Conservation (phyloP, 2,797 vertebrate species). For the Myioborus melanocephalus region DNA sequence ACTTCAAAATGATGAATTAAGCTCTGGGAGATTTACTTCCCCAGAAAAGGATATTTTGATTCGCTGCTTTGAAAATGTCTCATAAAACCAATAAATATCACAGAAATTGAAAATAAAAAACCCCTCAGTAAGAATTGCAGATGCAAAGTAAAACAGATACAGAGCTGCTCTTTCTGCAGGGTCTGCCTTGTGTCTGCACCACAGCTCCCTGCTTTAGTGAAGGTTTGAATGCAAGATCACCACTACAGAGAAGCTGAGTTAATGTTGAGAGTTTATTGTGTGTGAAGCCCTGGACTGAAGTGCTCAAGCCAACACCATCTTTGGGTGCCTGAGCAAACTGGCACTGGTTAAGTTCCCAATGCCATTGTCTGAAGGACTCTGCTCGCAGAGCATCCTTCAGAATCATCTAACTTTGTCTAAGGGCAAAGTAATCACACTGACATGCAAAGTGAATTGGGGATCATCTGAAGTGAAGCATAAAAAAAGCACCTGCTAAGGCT, state of each 20-base stretch:
- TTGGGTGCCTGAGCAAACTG: not conserved
- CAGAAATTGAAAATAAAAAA: constrained; percentile 15
- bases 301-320: not conserved
- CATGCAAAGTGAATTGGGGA: not conserved
- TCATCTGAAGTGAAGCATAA: not conserved
- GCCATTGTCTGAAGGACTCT: not conserved
- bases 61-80: not conserved
- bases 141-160: not conserved
- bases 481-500: not conserved
- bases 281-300: not conserved
- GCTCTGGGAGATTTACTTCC: constrained; percentile 51
- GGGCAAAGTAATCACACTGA: not conserved
- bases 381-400: not conserved
- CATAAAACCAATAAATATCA: constrained; percentile 33
- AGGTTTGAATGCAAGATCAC: not conserved
- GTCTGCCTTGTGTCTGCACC: not conserved
- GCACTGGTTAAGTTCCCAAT: not conserved
- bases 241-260: not conserved
- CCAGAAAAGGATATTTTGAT: constrained; percentile 35
- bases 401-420: not conserved
- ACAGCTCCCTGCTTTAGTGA: not conserved
- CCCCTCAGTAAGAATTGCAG: not conserved
- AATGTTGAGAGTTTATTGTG: not conserved
- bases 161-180: not conserved
- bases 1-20: constrained; percentile 61